Base-by-base conservation (phyloP, 2,797 vertebrate genomes). In the Sparus aurata region DNA sequence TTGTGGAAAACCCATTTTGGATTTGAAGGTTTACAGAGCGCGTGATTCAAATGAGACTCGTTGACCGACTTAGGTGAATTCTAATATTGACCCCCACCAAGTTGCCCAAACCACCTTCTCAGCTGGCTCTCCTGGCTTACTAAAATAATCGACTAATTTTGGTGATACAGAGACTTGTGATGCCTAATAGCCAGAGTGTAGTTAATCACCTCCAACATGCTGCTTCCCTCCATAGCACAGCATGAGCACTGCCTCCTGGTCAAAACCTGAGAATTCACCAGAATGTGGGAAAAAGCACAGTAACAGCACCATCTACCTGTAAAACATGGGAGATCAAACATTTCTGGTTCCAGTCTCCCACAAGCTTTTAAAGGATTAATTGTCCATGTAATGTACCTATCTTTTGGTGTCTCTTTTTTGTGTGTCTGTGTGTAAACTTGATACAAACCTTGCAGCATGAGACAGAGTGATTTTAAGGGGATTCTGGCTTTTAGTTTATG, bases 81-180 rank as follows among this genome's bases (percentile, higher is more conserved):
- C 18, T 41, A 23, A 47, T 69, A 38, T 53, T 38, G 3, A 1
- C 9, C 70, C 77, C 22, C 5, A 18, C 20, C 30, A 2, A 10
- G 18, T 60, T 8, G 1, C 58, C 68, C 73, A 83, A 95, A 96
- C 87, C 94, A 99, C 98, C 98, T 99, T 99, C 94, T 99, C 98
- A 0, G 97, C 97, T 67, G 98, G 95, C 94, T 99, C 98, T 78
- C 94, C 93, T 1, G 98, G 98, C 82, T 99, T 99, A 72, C 98
- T 97, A 68, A n/a, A n/a, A n/a, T 49, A 27, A 41, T 12, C 13
- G 10, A 12, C 5, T 2, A 9, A 10, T 23, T 15, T 47, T 47
- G 47, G 23, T 34, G 27, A 15, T 27, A 45, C 4, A 58, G 15
- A 15, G 2, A n/a, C 25, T 34, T 25, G 12, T 22, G 53, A 3